These are phyloP conservation scores for Andrena trimmerana DNA, from an alignment of 2,888 invertebrate species.

Conservation along the genomic window DNA sequence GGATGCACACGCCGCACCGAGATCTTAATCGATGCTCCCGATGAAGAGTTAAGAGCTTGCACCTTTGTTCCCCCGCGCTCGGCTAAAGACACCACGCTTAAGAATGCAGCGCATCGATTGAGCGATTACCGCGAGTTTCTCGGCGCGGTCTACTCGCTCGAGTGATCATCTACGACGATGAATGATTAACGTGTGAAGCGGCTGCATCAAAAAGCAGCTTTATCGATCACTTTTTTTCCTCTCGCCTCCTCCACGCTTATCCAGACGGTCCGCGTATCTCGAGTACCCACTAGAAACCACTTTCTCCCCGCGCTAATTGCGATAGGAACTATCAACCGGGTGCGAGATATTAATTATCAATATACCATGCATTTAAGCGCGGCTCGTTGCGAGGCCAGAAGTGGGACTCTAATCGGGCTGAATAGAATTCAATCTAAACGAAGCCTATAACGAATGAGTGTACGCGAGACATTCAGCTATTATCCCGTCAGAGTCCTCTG, in stretches of 20 bases:
- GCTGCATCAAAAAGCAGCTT: conserved; percentile 43
- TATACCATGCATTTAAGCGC: conserved; percentile 6
- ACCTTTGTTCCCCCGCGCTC: conserved; percentile 37
- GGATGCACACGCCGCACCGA: conserved; percentile 14
- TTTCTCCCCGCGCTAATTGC: conserved; percentile 28
- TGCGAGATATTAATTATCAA: not conserved
- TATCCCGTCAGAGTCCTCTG: too few species aligned
- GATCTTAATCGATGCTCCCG: conserved; percentile 51
- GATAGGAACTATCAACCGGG: conserved; percentile 16
- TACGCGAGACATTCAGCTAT: too few species aligned
- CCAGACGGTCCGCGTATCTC: conserved; percentile 38
- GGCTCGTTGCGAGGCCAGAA: conserved; percentile 6
- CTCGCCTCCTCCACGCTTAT: conserved; percentile 22
- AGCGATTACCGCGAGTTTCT: conserved; percentile 38
- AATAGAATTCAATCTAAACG: too few species aligned
- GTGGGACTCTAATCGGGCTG: too few species aligned
- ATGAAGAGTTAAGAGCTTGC: conserved; percentile 55
- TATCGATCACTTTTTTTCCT: conserved; percentile 35
- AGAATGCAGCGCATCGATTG: conserved; percentile 55
- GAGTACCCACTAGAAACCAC: conserved; percentile 36
- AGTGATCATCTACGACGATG: conserved; percentile 53
- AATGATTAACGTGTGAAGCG: conserved; percentile 51
- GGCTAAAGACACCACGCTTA: conserved; percentile 38
- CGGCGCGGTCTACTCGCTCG: conserved; percentile 29
- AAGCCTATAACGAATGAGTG: too few species aligned